Evolutionary conservation across 2,888 invertebrate species (phyloP).

Genomic region (Celastrina argiolus): DNA sequence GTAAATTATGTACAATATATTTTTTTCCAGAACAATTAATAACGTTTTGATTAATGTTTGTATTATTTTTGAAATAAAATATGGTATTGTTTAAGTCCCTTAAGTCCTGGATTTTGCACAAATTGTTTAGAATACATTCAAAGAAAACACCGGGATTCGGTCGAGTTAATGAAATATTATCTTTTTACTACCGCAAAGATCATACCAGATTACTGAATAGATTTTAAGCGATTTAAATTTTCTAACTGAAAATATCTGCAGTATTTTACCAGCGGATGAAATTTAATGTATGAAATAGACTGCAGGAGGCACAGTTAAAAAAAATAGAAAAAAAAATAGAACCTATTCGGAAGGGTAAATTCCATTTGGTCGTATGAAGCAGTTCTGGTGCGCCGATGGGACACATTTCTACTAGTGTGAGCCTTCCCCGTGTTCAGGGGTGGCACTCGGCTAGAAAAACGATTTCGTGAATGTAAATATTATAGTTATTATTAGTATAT

Average conservation of each 20-base stretch:
- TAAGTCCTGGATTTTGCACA: background rate
- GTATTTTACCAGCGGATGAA: conserved; percentile 3
- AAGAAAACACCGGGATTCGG: background rate
- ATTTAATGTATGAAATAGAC: conserved; percentile 32
- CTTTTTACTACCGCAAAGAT: background rate
- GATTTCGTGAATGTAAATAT: conserved; percentile 40
- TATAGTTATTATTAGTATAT: too few species aligned
- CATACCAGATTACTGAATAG: background rate
- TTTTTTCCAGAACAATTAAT: conserved; percentile 15
- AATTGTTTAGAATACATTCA: background rate
- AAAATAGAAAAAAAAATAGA: conserved; percentile 65
- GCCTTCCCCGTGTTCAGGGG: conserved; percentile 34
- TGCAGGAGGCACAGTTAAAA: conserved; percentile 61
- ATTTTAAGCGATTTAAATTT: background rate
- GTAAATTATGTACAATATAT: conserved; percentile 37
- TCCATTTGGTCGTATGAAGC: conserved; percentile 53
- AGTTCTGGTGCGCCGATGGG: conserved; percentile 36
- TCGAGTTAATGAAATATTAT: background rate
- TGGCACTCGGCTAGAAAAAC: conserved; percentile 53
- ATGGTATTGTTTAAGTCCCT: background rate
- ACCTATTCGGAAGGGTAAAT: conserved; percentile 65
- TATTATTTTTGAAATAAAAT: conserved; percentile 10
- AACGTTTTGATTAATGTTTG: conserved; percentile 18
- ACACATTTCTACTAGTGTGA: conserved; percentile 37
- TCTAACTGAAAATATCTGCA: background rate